Base-by-base conservation (phyloP, 2,888 invertebrate species). In the Aphidius colemani region DNA sequence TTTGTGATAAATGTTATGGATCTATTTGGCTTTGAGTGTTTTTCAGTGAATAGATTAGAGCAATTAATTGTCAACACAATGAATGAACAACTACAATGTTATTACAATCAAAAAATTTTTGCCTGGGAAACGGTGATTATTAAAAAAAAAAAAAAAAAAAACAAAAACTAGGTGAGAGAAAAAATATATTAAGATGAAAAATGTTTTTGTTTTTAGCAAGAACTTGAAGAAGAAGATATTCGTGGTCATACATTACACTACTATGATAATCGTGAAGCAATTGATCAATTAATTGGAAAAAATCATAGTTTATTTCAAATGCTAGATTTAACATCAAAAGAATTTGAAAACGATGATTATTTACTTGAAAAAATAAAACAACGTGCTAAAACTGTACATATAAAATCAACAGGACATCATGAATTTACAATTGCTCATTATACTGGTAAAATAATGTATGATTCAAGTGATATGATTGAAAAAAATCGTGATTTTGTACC, bases 1-100 rank as follows among this genome's bases (percentile, higher is more conserved):
- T 90, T 90, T 76, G 89, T 90, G 53, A 88, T 96, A 53, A 90
- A 91, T 72, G 83, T 97, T 60, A 84, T 95, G 74, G 97, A 97
- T 78, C 89, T 95, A 83, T 95, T 91, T 77, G 97, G 97, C 0
- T 96, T 97, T 77, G 96, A 97, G 84, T 95, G 95, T 78, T 94
- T 92, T 79, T 88, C 89, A 71, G 87, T 89, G 73, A 97, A 97
- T 82, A 88, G 90, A 9, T 85, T 96, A 68, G 94, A 96, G 72
- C 96, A 96, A 79, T 85, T 97, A 7, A 89, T 95, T 71, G 90
- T 95, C 3, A 97, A 97, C 78, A 90, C 92, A 1, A 86, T 93
- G 65, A 97, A 96, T 78, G 96, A 97, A 79, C 95, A 96, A 82
- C 87, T 97, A 78, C 96, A 96, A 78, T 96, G 94, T 79, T 90